Base-by-base conservation (phyloP, 2,113 vertebrate genomes). In the Peucedramus taeniatus region DNA sequence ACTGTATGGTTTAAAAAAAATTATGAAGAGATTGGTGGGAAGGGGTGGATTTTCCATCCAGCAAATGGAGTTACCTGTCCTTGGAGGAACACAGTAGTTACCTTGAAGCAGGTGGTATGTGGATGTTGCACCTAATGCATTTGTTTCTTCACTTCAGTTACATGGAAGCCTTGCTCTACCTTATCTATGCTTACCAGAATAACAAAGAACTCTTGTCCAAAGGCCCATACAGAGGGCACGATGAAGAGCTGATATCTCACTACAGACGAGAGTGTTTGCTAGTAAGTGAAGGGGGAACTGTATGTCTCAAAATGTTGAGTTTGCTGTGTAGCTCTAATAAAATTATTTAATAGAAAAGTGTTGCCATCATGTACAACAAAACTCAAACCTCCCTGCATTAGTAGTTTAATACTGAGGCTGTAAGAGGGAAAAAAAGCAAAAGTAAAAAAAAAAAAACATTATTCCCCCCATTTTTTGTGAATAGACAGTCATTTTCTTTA, bases 231-330 rank as follows among this genome's bases (percentile, higher is more conserved):
- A 98, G 99, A 97, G 99, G 99, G 31, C 99, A 99, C 7, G 98
- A 99, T 21, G 98, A 99, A 80, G 98, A 99, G 87, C 91, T 99
- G 56, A 98, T 99, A 22, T 98, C 98, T 51, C 98, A 99, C 98
- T 99, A 99, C 97, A 98, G 99, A 87, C 98, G 99, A 90, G 98
- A 99, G 95, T 99, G 99, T 97, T 98, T 99, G 96, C 98, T 99
- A 96, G 99, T 99, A 98, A 99, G 99, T 98, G 72, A 78, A 90
- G 61, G 28, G 47, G 85, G 33, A 83, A 63, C 2, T 71, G 19
- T 39, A 31, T 87, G 31, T 85, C 54, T 85, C 28, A 37, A 74
- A 64, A 76, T 65, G 24, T 35, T 56, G 54, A 84, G 27, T 59
- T 65, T 86, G n/a, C 42, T 86, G 49, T 4, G 0, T 70, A 86